Percentiles rank a stretch among this genome's conserved stretches.
Conservation (phyloP, 1,140 invertebrate genomes). For the Leucophenga varia region DNA sequence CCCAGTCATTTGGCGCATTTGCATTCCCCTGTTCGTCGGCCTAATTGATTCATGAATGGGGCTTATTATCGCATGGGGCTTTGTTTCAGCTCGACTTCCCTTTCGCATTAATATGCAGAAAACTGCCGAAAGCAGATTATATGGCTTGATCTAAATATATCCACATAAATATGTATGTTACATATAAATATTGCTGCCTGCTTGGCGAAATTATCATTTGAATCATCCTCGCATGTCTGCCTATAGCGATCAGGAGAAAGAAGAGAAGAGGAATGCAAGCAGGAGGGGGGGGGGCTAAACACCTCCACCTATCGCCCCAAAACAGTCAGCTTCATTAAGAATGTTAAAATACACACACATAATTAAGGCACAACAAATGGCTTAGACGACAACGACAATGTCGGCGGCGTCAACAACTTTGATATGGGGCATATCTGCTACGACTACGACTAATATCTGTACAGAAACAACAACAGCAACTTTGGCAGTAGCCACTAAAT, state of each 20-base stretch:
- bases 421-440: conserved; percentile 36
- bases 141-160: no score
- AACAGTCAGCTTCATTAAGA: conserved; percentile 38
- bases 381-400: conserved; percentile 13
- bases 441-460: conserved; percentile 25
- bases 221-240: conserved; percentile 41
- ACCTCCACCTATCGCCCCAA: conserved; percentile 16
- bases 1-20: no score
- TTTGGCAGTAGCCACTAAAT: conserved; percentile 27
- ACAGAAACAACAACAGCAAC: conserved; percentile 18
- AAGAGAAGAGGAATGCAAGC: no score
- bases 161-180: no score
- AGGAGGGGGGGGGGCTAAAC: not conserved
- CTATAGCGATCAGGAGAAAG: conserved; percentile 9
- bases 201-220: conserved; percentile 52
- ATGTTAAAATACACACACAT: conserved; percentile 51
- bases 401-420: conserved; percentile 30
- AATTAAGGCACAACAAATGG: conserved; percentile 49
- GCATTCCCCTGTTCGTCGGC: not conserved
- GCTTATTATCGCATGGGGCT: conserved; percentile 10
- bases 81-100: conserved; percentile 2
- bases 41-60: conserved; percentile 18
- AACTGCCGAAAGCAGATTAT: no score
- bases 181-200: no score
- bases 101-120: conserved; percentile 10